Conservation (phyloP, 2,797 vertebrate genomes). For the Aulostomus chinensis region DNA sequence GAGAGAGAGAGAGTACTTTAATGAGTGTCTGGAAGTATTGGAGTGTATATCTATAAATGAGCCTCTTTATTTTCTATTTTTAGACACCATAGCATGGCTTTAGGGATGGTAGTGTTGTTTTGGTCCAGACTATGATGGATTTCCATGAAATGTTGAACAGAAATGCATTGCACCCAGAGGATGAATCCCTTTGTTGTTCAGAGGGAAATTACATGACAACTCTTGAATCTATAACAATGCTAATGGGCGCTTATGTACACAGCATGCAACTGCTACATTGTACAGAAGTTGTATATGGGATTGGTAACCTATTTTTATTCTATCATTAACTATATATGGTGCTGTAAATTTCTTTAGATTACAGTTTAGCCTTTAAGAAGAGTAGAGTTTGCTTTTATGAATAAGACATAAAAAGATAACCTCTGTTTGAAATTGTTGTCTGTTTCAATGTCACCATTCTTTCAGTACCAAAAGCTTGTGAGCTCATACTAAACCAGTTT, state of each 20-base stretch:
- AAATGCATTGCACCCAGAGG: not conserved
- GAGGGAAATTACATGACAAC: not conserved
- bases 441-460: too few relatives aligned
- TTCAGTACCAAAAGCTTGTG: too few relatives aligned
- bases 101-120: not conserved
- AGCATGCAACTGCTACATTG: not conserved
- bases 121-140: not conserved
- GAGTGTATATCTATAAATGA: conserved; percentile 1
- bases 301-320: too few relatives aligned
- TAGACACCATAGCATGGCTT: not conserved
- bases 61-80: not conserved
- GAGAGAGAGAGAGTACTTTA: too few relatives aligned
- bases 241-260: not conserved
- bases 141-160: not conserved
- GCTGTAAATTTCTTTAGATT: too few relatives aligned
- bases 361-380: too few relatives aligned
- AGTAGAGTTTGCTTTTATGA: too few relatives aligned
- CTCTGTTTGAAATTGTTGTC: too few relatives aligned
- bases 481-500: too few relatives aligned
- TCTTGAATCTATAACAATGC: not conserved
- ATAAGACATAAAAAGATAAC: too few relatives aligned
- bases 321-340: too few relatives aligned
- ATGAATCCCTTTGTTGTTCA: not conserved
- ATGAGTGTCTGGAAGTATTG: not conserved
- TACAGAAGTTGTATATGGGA: too few relatives aligned